phyloP scores from a whole-genome alignment of 2,888 invertebrate species.

The Flexamia atlantica region DNA sequence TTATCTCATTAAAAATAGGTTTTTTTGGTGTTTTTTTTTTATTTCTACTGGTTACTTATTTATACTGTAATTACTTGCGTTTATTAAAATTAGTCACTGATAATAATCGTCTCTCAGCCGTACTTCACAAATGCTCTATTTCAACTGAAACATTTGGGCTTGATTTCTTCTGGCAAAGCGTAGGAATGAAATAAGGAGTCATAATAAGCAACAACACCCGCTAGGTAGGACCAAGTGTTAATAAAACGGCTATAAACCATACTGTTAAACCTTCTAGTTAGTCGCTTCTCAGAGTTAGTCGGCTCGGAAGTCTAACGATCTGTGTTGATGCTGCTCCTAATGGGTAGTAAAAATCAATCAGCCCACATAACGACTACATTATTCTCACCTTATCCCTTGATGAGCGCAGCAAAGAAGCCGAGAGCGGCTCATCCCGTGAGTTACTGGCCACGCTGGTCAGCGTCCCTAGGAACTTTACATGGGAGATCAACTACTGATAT shows the following conservation, averaged over 20 bases:
- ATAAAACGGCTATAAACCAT: neutral
- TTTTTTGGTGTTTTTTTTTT: no score
- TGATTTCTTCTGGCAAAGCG: no score
- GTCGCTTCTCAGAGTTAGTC: neutral
- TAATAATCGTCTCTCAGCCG: no score
- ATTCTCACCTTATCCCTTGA: constrained; percentile 8
- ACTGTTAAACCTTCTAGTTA: constrained; percentile 5
- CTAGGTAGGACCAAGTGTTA: neutral
- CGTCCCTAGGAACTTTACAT: no score
- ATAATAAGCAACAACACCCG: neutral
- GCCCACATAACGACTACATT: constrained; percentile 1
- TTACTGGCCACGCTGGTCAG: neutral
- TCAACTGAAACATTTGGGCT: no score
- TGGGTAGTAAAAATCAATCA: constrained; percentile 46
- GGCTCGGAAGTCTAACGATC: constrained; percentile 7
- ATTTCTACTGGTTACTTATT: no score
- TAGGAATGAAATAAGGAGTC: no score
- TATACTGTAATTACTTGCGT: no score
- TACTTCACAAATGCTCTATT: no score
- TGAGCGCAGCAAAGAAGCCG: neutral
- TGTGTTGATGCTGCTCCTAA: constrained; percentile 14
- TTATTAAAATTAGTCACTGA: no score
- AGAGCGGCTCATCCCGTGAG: neutral
- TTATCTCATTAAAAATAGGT: no score
- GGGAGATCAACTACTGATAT: no score